These are phyloP conservation scores for Apotomis capreana DNA, from an alignment of 2,888 invertebrate genomes.

Conservation along the genomic window DNA sequence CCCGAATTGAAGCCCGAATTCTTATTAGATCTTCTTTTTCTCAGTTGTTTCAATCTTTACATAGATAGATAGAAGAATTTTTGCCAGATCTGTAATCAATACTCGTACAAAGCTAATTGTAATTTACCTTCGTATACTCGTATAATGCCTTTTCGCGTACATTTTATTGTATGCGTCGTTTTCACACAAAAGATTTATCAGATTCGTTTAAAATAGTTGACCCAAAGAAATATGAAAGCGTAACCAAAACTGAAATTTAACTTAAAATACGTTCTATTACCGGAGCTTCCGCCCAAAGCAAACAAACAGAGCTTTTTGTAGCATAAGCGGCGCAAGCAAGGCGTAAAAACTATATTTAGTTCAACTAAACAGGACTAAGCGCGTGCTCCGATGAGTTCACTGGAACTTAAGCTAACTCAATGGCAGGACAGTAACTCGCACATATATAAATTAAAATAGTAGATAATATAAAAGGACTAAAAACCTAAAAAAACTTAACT, in stretches of 20 bases:
- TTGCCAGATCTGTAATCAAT: too few species aligned
- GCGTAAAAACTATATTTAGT: conserved; percentile 42
- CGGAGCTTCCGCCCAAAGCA: conserved; percentile 24
- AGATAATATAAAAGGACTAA: too few species aligned
- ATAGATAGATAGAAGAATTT: too few species aligned
- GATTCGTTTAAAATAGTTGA: conserved; percentile 12
- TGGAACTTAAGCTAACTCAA: conserved; percentile 22
- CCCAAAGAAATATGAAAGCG: conserved; percentile 5
- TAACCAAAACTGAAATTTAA: conserved; percentile 13
- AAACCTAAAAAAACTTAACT: too few species aligned
- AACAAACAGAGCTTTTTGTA: conserved; percentile 20
- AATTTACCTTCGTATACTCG: neutral
- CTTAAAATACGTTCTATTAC: conserved; percentile 11
- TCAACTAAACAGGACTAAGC: conserved; percentile 49
- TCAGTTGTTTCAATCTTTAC: too few species aligned
- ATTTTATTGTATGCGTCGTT: neutral
- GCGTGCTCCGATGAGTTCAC: conserved; percentile 39
- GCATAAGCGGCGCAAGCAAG: conserved; percentile 26
- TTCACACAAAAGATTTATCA: neutral
- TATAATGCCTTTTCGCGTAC: neutral
- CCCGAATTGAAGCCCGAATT: too few species aligned
- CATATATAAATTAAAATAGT: too few species aligned
- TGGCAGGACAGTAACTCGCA: neutral
- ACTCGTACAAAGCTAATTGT: neutral
- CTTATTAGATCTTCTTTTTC: too few species aligned